Conservation (phyloP, 2,888 invertebrate genomes). For the Pristionchus maxplancki region DNA sequence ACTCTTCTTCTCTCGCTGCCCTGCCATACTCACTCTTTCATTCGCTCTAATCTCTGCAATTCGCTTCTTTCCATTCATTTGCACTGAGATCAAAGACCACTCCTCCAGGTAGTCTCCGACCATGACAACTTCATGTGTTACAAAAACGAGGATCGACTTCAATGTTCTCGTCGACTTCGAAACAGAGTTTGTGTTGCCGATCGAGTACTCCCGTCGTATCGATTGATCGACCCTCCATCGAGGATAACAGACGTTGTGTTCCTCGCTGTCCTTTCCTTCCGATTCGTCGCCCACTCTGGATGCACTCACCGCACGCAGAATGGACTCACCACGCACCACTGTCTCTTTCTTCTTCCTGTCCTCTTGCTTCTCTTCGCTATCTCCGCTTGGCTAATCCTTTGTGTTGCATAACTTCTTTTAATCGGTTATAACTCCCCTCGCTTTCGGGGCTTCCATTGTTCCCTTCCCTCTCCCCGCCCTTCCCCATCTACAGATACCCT, state of each 20-base stretch:
- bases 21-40: conserved; percentile 15
- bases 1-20: neutral
- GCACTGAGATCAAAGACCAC: conserved; percentile 26
- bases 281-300: conserved; percentile 33
- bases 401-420: conserved; percentile 32
- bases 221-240: conserved; percentile 16
- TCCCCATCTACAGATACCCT: neutral
- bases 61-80: neutral
- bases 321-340: conserved; percentile 18
- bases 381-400: conserved; percentile 8
- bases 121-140: conserved; percentile 17
- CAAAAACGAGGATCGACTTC: conserved; percentile 36
- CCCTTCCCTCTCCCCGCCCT: neutral
- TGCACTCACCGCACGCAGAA: conserved; percentile 45
- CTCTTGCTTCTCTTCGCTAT: conserved; percentile 40
- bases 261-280: neutral
- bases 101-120: neutral
- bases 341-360: neutral
- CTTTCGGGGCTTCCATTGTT: conserved; percentile 32
- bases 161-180: conserved; percentile 23
- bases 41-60: neutral
- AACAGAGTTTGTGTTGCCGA: conserved; percentile 34
- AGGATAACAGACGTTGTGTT: conserved; percentile 20
- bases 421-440: conserved; percentile 33
- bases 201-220: conserved; percentile 42